Percentiles rank a stretch among this genome's conserved stretches.
Evolutionary conservation across 2,113 vertebrate species (phyloP).

Genomic region (Thymallus thymallus): DNA sequence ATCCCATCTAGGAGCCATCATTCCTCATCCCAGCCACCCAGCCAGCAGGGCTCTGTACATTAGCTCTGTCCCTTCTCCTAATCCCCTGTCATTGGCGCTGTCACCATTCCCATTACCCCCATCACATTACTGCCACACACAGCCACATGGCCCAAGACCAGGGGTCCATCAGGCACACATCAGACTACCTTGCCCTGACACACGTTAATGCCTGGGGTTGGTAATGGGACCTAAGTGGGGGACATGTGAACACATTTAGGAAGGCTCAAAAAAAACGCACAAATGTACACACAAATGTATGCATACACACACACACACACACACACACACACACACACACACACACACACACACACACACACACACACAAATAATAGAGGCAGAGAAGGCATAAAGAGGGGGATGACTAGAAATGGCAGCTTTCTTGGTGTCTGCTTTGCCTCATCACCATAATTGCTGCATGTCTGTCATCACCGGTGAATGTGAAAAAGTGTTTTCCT

Average conservation of each 20-base stretch:
- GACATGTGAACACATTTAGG: slow-evolving; percentile 47
- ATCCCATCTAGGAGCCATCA: no score
- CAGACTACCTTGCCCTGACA: slow-evolving; percentile 48
- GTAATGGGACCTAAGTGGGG: slow-evolving; percentile 59
- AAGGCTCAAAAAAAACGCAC: not conserved
- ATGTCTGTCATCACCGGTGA: slow-evolving; percentile 90
- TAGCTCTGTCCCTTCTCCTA: not conserved
- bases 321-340: no score
- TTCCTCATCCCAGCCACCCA: not conserved
- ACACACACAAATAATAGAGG: not conserved
- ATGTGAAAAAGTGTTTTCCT: slow-evolving; percentile 90
- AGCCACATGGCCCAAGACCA: slow-evolving; percentile 55
- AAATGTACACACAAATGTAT: no score
- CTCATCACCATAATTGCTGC: slow-evolving; percentile 94
- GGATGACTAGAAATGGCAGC: slow-evolving; percentile 85
- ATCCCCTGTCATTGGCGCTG: slow-evolving; percentile 1
- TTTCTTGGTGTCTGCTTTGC: slow-evolving; percentile 88
- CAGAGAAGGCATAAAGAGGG: slow-evolving; percentile 49
- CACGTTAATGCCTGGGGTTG: slow-evolving; percentile 48
- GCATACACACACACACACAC: no score
- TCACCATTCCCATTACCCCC: slow-evolving; percentile 51
- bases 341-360: no score
- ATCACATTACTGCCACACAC: slow-evolving; percentile 74
- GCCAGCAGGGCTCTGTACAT: not conserved
- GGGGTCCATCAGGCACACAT: slow-evolving; percentile 76